Base-by-base conservation (phyloP, 2,113 vertebrate genomes). In the Leucosticte australis region DNA sequence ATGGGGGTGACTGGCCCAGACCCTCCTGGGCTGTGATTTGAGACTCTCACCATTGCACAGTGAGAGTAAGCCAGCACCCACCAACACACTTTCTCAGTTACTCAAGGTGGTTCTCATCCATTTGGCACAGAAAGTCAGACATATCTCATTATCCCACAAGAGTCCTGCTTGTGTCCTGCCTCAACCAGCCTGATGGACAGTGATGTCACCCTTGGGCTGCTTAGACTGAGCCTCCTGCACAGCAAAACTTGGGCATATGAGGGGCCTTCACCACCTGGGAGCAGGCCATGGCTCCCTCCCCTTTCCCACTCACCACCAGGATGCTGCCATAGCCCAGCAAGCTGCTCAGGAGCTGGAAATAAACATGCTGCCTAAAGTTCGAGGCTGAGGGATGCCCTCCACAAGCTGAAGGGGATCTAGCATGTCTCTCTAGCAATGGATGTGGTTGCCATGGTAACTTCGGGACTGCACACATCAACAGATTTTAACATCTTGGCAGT, bases 401-500 rank as follows among this genome's bases (percentile, higher is more conserved):
- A 81, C 80, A 88, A 94, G 59, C 95, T 94, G 94, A 96, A 97
- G 94, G 62, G 53, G 82, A 92, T 84, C 65, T 64, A 87, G 62
- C 8, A 0, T 68, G 82, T 97, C 94, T 97, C 96, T 94, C 92
- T 96, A 95, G 95, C 70, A 75, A 97, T 97, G 95, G 75, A 97
- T 96, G 75, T 31, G 7, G 97, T 98, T 70, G 76, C 96, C 94
- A 98, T 97, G 95, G 97, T 83, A 98, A 98, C 97, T 75, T 88
- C n/a, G 3, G 94, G 89, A 94, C 67, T 95, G 95, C 91, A 95
- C 97, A 98, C 95, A 97, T 98, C 97, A 98, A 98, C 97, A 96
- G 97, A 97, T 97, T 97, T 98, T 96, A 97, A 92, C 91, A 97
- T 89, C 96, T 96, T 98, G 97, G 98, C 97, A 97, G 97, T 98